phyloP scores from a whole-genome alignment of 2,797 vertebrate genomes.

The Rhinatrema bivittatum region DNA sequence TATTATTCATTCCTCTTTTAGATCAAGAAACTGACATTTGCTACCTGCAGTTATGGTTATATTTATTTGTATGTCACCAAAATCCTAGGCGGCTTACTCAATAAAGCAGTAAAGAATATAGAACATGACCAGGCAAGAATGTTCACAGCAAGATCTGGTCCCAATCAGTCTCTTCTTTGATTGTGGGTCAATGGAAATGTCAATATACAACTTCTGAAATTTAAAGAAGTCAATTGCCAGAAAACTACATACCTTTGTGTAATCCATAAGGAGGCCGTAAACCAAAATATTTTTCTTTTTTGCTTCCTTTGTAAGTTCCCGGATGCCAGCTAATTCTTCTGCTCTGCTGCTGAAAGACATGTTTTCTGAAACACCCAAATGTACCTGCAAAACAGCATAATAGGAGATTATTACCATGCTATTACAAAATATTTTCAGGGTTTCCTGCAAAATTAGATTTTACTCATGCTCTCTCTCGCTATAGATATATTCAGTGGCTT shows the following conservation, averaged over 20 bases:
- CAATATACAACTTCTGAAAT: slow-evolving; percentile 10
- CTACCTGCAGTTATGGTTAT: too few relatives aligned
- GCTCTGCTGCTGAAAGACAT: slow-evolving; percentile 27
- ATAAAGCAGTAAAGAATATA: too few relatives aligned
- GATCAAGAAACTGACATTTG: slow-evolving; percentile 18
- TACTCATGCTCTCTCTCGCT: too few relatives aligned
- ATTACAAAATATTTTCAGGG: too few relatives aligned
- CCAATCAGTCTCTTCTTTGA: slow-evolving; percentile 16
- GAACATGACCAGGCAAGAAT: slow-evolving; percentile 19
- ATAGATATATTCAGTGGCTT: too few relatives aligned
- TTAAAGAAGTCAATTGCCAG: background rate
- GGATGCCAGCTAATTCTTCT: slow-evolving; percentile 48
- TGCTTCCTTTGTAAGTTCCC: slow-evolving; percentile 58
- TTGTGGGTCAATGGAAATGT: slow-evolving; percentile 20
- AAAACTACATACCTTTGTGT: slow-evolving; percentile 64
- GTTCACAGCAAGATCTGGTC: background rate
- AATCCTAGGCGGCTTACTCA: too few relatives aligned
- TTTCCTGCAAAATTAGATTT: too few relatives aligned
- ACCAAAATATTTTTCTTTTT: slow-evolving; percentile 72
- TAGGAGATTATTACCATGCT: background rate
- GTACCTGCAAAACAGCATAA: slow-evolving; percentile 62
- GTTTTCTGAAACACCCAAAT: slow-evolving; percentile 49
- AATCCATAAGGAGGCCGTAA: slow-evolving; percentile 67
- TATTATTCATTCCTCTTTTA: slow-evolving; percentile 16
- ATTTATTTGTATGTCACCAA: too few relatives aligned